phyloP scores from a whole-genome alignment of 2,888 invertebrate species.

The Macrophya annulata region DNA sequence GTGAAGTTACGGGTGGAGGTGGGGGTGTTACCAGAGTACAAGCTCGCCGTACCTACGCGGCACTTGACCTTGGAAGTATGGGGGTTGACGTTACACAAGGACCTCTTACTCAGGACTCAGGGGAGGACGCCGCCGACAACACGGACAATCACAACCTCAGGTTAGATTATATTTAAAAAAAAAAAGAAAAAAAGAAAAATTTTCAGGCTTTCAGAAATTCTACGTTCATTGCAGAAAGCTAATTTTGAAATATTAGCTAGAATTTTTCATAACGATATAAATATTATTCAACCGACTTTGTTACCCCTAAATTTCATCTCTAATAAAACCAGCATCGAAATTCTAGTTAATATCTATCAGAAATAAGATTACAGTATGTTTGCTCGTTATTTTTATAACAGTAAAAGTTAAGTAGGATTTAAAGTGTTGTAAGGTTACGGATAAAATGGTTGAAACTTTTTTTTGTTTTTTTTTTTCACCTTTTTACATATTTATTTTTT shows the following conservation, averaged over 20 bases:
- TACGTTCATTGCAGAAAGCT: background rate
- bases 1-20: constrained; percentile 80
- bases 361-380: background rate
- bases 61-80: constrained; percentile 86
- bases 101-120: constrained; percentile 81
- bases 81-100: constrained; percentile 86
- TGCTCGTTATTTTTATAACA: background rate
- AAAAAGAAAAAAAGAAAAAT: too few species aligned
- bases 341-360: background rate
- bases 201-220: background rate
- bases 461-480: too few species aligned
- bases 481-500: background rate
- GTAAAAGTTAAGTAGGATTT: background rate
- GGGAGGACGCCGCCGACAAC: constrained; percentile 76
- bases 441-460: background rate
- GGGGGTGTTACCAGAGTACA: constrained; percentile 74
- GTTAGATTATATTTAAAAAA: constrained; percentile 75
- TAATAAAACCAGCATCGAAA: background rate
- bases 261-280: too few species aligned
- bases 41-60: constrained; percentile 84
- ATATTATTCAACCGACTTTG: too few species aligned
- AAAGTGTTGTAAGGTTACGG: background rate
- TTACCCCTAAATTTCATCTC: background rate
- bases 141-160: constrained; percentile 81
- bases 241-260: background rate